These are phyloP conservation scores for Alouatta palliata DNA, from an alignment of 2,113 vertebrate genomes.

Conservation along the genomic window DNA sequence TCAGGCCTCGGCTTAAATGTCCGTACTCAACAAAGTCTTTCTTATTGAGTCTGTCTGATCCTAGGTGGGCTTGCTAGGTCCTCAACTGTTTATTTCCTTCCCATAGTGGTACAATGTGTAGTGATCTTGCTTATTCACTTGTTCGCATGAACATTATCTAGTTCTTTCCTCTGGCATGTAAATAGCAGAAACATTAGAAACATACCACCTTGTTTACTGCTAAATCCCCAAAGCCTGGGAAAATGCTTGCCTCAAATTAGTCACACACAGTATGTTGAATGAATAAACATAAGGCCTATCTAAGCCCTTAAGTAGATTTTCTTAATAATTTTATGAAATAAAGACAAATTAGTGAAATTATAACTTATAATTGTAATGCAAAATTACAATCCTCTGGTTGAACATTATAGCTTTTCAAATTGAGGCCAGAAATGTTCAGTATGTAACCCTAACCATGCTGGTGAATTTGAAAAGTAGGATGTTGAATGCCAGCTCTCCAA, in stretches of 20 bases:
- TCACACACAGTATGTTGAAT: background rate
- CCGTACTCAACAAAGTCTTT: background rate
- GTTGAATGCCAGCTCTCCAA: background rate
- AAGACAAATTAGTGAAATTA: background rate
- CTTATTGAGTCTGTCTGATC: background rate
- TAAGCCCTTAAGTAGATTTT: background rate
- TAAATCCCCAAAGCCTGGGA: background rate
- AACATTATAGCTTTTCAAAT: background rate
- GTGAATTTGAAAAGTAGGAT: background rate
- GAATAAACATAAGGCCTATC: background rate
- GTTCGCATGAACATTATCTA: background rate
- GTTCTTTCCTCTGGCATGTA: background rate
- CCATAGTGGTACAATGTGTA: background rate
- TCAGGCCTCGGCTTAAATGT: background rate
- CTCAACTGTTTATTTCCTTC: background rate
- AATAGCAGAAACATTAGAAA: background rate
- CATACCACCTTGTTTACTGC: background rate
- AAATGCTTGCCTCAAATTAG: background rate
- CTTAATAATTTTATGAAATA: background rate
- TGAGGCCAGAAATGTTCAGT: background rate
- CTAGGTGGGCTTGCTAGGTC: background rate
- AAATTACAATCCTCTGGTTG: background rate
- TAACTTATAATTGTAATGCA: background rate
- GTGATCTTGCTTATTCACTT: background rate
- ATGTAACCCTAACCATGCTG: background rate